These are phyloP conservation scores for Colinus virginianus DNA, from an alignment of 2,113 vertebrate genomes.

Conservation along the genomic window DNA sequence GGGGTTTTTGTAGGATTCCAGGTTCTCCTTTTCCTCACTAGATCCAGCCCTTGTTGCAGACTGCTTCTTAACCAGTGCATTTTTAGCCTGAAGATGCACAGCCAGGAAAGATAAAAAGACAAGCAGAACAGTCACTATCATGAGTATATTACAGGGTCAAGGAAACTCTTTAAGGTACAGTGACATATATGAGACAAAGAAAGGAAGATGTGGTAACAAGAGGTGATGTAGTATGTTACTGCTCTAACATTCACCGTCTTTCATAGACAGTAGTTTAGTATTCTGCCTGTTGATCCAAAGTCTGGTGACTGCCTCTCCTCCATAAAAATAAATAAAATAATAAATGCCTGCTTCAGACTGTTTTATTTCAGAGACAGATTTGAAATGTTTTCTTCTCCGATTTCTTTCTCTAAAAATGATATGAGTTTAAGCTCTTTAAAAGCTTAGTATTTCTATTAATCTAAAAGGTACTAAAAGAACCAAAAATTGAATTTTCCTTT, in stretches of 20 bases:
- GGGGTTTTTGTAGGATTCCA: background rate
- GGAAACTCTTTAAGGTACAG: background rate
- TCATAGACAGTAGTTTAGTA: background rate
- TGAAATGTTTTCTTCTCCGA: background rate
- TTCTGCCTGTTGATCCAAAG: fast-evolving
- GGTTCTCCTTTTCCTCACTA: background rate
- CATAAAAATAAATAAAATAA: background rate
- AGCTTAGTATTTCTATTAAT: background rate
- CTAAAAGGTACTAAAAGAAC: background rate
- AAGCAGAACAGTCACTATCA: background rate
- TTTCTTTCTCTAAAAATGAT: background rate
- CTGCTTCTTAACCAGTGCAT: background rate
- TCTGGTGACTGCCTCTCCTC: background rate
- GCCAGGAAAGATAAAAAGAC: background rate
- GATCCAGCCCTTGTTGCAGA: background rate
- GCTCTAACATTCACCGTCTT: background rate
- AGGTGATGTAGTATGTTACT: background rate
- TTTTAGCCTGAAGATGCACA: background rate
- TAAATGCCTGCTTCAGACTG: background rate
- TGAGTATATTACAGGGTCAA: background rate
- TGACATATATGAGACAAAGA: background rate
- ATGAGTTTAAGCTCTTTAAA: background rate
- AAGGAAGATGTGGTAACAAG: background rate
- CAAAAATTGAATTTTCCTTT: background rate
- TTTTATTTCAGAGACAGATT: background rate